phyloP scores from a whole-genome alignment of 2,797 vertebrate genomes.

The Neosilurus mollespiculum region DNA sequence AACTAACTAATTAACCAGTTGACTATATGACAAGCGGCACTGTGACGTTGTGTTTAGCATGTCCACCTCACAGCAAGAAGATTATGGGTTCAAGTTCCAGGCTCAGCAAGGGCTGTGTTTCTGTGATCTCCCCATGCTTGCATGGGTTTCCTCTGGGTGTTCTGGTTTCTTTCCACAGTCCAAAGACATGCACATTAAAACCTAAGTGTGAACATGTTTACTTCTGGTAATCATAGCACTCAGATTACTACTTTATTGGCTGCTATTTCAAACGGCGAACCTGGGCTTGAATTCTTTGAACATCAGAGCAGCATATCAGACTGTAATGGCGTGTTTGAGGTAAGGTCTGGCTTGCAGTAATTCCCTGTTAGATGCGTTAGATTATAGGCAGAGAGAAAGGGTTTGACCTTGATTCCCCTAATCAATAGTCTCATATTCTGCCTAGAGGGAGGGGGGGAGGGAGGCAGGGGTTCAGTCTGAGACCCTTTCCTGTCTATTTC shows the following conservation, averaged over 20 bases:
- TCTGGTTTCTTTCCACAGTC: too few relatives aligned
- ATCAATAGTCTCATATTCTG: constrained; percentile 47
- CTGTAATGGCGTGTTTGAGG: neutral
- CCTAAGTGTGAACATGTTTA: neutral
- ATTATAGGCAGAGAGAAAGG: constrained; percentile 14
- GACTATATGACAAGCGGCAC: too few relatives aligned
- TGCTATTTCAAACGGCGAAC: neutral
- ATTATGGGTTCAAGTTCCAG: too few relatives aligned
- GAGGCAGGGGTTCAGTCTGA: neutral
- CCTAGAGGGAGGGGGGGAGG: neutral
- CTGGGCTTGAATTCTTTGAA: neutral
- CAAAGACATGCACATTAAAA: too few relatives aligned
- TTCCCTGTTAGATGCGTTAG: constrained; percentile 21
- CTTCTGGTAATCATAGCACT: neutral
- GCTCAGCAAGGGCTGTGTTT: too few relatives aligned
- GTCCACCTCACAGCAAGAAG: too few relatives aligned
- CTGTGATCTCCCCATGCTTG: too few relatives aligned
- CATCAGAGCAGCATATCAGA: constrained; percentile 2
- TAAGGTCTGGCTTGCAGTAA: constrained; percentile 7
- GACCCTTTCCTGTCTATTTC: constrained; percentile 25
- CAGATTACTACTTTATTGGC: neutral
- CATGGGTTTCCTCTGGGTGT: too few relatives aligned
- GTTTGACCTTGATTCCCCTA: constrained; percentile 27
- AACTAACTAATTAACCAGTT: too few relatives aligned
- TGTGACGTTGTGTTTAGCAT: too few relatives aligned